phyloP scores from a whole-genome alignment of 2,888 invertebrate genomes.

The Synanthedon tipuliformis region DNA sequence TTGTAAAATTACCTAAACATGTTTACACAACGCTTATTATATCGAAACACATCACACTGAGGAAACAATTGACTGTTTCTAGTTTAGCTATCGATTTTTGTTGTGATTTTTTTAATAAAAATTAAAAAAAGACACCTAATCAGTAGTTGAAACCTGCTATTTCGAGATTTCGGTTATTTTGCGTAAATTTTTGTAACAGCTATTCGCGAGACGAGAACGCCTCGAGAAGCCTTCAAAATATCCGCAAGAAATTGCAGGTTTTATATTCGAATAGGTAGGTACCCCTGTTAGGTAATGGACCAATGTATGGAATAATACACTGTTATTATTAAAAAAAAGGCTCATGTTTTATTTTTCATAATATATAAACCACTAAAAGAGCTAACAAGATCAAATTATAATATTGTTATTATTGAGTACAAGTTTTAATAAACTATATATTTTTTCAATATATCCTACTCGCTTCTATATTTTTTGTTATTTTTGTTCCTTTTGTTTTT shows the following conservation, averaged over 20 bases:
- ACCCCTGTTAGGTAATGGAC: slow-evolving; percentile 43
- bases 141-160: no score
- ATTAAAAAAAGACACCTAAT: slow-evolving; percentile 7
- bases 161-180: no score
- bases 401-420: slow-evolving; percentile 70
- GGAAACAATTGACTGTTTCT: slow-evolving; percentile 25
- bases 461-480: slow-evolving; percentile 63
- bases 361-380: slow-evolving; percentile 43
- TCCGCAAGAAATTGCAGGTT: not conserved
- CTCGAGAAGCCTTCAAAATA: no score
- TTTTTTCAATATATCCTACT: slow-evolving; percentile 63
- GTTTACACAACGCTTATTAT: slow-evolving; percentile 45
- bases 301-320: slow-evolving; percentile 47
- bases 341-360: slow-evolving; percentile 46
- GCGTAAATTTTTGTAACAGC: no score
- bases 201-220: no score
- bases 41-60: slow-evolving; percentile 55
- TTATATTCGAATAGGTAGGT: not conserved
- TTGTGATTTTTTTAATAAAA: slow-evolving; percentile 19
- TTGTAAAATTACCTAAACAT: slow-evolving; percentile 22
- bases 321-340: slow-evolving; percentile 44
- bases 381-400: slow-evolving; percentile 67
- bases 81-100: slow-evolving; percentile 26
- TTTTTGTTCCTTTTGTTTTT: slow-evolving; percentile 67
- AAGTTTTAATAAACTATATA: slow-evolving; percentile 62